Evolutionary conservation across 2,888 invertebrate genomes (phyloP).

Genomic region (Tenthredo notha): DNA sequence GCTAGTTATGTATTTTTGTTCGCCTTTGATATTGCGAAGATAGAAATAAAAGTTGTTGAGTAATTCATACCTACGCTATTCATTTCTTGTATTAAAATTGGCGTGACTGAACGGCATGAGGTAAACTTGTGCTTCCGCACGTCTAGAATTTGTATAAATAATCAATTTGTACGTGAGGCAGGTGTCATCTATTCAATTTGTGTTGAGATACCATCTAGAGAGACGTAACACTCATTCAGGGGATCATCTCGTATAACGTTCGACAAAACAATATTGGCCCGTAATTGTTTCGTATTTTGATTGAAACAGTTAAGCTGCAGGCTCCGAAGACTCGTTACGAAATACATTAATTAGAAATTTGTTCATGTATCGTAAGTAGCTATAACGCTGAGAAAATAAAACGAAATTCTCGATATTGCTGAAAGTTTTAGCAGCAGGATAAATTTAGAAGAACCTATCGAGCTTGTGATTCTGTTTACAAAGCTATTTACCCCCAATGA

Average conservation of each 20-base stretch:
- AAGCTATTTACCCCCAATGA: background rate
- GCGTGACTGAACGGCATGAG: background rate
- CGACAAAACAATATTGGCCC: background rate
- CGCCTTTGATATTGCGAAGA: background rate
- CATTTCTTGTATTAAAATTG: slow-evolving; percentile 6
- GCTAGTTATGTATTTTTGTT: background rate
- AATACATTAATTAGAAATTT: background rate
- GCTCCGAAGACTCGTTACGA: no score
- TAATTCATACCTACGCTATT: background rate
- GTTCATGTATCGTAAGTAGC: background rate
- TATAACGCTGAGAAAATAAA: background rate
- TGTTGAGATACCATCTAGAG: background rate
- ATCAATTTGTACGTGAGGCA: slow-evolving; percentile 4
- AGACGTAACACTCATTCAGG: background rate
- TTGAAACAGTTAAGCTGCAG: background rate
- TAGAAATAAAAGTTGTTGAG: background rate
- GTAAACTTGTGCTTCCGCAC: background rate
- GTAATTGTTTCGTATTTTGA: background rate
- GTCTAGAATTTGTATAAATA: background rate
- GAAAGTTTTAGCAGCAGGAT: background rate
- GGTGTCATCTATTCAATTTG: slow-evolving; percentile 9
- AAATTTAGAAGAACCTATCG: background rate
- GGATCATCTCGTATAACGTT: background rate
- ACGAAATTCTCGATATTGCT: background rate
- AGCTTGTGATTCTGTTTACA: background rate